Conservation (phyloP, 2,797 vertebrate genomes). For the Paguma larvata region DNA sequence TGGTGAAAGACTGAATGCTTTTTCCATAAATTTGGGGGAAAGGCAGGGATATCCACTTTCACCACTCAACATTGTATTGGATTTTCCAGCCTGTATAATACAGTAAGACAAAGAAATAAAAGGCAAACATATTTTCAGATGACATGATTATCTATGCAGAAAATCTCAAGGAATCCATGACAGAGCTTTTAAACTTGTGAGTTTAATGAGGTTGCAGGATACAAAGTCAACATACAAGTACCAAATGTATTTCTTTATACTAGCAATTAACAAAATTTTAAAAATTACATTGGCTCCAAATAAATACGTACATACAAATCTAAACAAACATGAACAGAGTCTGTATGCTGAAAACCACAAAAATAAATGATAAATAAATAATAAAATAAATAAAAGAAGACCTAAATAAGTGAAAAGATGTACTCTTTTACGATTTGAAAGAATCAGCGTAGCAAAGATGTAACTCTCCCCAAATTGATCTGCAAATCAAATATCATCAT, state of each 20-base stretch:
- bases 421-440: neutral
- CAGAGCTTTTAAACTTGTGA: neutral
- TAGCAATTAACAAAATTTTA: neutral
- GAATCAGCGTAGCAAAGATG: neutral
- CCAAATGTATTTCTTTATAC: conserved; percentile 26
- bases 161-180: neutral
- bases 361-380: neutral
- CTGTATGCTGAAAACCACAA: conserved; percentile 36
- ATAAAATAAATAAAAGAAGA: neutral
- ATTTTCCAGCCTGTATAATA: neutral
- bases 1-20: neutral
- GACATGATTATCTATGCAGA: neutral
- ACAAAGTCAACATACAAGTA: neutral
- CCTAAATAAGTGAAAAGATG: neutral
- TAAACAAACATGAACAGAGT: neutral
- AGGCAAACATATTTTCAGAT: neutral
- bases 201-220: neutral
- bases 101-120: neutral
- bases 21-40: neutral
- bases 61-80: neutral
- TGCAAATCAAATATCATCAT: neutral
- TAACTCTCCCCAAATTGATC: neutral
- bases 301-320: neutral
- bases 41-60: neutral
- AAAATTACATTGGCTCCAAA: conserved; percentile 1